These are phyloP conservation scores for Drosophila persimilis DNA, from an alignment of 1,140 invertebrate genomes.

Conservation along the genomic window DNA sequence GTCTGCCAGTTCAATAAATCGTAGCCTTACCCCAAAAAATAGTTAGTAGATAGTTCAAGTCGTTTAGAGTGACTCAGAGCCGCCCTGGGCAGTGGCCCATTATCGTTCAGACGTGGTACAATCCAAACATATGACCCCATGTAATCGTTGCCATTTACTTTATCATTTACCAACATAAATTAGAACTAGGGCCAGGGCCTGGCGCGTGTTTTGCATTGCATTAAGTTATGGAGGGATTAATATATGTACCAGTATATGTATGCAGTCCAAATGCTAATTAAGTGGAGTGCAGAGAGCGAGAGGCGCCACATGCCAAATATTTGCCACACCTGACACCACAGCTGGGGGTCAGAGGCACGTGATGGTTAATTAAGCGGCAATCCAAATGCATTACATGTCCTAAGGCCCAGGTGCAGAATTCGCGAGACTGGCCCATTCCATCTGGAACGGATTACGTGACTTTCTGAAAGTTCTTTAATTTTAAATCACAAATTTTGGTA, in stretches of 20 bases:
- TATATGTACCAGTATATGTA: neutral
- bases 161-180: constrained; percentile 64
- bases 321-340: constrained; percentile 52
- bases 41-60: constrained; percentile 39
- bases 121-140: constrained; percentile 47
- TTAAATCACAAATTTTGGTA: neutral
- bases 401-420: constrained; percentile 26
- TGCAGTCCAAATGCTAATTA: constrained; percentile 36
- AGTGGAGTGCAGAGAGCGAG: constrained; percentile 1
- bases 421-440: neutral
- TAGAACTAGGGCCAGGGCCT: constrained; percentile 22
- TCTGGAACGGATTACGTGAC: constrained; percentile 36
- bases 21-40: constrained; percentile 48
- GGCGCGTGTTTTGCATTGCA: constrained; percentile 66
- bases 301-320: constrained; percentile 64
- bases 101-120: constrained; percentile 16
- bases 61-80: constrained; percentile 29
- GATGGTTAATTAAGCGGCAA: constrained; percentile 64
- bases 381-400: constrained; percentile 59
- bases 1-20: constrained; percentile 69
- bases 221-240: constrained; percentile 28
- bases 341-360: constrained; percentile 39
- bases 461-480: neutral
- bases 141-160: constrained; percentile 53
- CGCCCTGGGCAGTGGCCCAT: constrained; percentile 12